Conservation (phyloP, 1,140 invertebrate species). For the Phthorimaea operculella region DNA sequence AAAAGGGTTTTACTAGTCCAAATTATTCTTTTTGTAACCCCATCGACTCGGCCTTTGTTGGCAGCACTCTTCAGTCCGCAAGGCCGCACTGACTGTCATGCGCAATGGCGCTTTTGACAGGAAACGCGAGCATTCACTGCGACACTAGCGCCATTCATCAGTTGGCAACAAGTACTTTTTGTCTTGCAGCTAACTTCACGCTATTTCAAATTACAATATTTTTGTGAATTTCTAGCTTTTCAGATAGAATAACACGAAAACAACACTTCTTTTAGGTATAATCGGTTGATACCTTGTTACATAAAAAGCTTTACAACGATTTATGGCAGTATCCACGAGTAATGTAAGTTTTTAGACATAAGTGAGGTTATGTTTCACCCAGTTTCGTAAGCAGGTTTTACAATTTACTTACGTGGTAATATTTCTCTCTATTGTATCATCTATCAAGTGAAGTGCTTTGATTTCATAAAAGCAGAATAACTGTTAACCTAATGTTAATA, state of each 20-base stretch:
- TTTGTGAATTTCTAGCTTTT: conserved; percentile 12
- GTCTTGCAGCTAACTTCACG: conserved; percentile 29
- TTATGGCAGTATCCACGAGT: neutral
- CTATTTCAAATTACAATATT: conserved; percentile 22
- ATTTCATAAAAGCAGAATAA: neutral
- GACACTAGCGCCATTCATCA: conserved; percentile 57
- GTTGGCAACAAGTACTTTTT: conserved; percentile 33
- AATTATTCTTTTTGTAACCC: conserved; percentile 67
- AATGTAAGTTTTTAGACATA: neutral
- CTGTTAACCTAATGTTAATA: neutral
- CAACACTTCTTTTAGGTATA: too few species aligned
- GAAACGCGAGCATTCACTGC: conserved; percentile 64
- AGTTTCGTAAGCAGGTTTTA: conserved; percentile 19
- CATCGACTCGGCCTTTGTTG: conserved; percentile 68
- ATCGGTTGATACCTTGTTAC: too few species aligned
- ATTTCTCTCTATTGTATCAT: neutral
- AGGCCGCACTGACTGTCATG: conserved; percentile 69
- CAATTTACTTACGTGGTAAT: conserved; percentile 20
- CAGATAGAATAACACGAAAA: neutral
- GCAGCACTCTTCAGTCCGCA: conserved; percentile 67
- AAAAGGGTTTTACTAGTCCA: conserved; percentile 64
- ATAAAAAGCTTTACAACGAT: too few species aligned
- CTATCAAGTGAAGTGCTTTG: neutral
- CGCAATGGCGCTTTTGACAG: conserved; percentile 66
- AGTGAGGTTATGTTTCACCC: conserved; percentile 25